phyloP scores from a whole-genome alignment of 1,140 invertebrate genomes.

The Conopomorpha cramerella region DNA sequence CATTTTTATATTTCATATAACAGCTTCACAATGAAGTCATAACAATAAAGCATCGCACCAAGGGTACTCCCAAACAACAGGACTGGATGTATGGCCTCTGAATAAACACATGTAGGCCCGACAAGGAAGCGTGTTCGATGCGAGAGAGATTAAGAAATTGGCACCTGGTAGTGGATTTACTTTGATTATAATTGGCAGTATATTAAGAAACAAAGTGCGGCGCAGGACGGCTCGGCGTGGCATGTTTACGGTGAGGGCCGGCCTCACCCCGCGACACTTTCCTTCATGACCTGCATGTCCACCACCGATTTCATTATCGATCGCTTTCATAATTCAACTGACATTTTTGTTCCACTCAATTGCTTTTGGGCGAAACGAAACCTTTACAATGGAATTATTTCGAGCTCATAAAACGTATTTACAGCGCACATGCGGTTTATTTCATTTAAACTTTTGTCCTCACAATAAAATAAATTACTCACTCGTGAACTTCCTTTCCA shows the following conservation, averaged over 20 bases:
- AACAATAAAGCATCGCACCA: conserved; percentile 4
- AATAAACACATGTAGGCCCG: too few species aligned
- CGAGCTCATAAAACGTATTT: too few species aligned
- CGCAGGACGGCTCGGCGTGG: conserved; percentile 33
- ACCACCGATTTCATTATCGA: conserved; percentile 50
- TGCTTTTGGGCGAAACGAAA: conserved; percentile 18
- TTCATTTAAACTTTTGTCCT: too few species aligned
- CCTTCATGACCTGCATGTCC: conserved; percentile 32
- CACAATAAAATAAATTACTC: too few species aligned
- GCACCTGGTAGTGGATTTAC: conserved; percentile 26
- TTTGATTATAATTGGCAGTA: conserved; percentile 60
- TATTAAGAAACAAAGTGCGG: conserved; percentile 52
- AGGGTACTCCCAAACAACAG: conserved; percentile 5
- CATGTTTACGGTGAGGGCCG: conserved; percentile 49
- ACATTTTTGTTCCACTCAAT: conserved; percentile 36
- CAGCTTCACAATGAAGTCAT: too few species aligned
- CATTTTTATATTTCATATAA: too few species aligned
- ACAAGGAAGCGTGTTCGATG: conserved; percentile 16
- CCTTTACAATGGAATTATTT: conserved; percentile 2
- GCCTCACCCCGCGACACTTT: conserved; percentile 47
- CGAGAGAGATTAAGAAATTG: conserved; percentile 44
- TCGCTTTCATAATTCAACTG: conserved; percentile 48
- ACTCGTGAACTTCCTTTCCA: too few species aligned
- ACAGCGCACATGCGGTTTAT: too few species aligned
- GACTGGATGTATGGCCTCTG: too few species aligned